phyloP scores from a whole-genome alignment of 2,888 invertebrate species.

The Eristalinus aeneus region DNA sequence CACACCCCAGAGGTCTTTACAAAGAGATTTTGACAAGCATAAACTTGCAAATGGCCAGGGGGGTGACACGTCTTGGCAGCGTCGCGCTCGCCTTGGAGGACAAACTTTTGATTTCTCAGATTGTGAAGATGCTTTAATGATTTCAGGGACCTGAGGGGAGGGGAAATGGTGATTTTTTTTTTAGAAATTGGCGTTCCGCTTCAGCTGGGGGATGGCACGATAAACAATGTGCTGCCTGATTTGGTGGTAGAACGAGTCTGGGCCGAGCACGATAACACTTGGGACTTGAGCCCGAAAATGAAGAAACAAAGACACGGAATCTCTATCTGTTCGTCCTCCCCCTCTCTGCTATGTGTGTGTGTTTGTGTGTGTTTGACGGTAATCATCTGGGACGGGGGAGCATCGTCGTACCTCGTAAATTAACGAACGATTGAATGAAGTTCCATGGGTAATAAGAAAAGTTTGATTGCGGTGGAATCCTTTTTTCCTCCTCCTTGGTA shows the following conservation, averaged over 20 bases:
- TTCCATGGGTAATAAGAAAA: slow-evolving; percentile 71
- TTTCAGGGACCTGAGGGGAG: neutral
- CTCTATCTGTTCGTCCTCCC: neutral
- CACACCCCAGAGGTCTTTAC: slow-evolving; percentile 32
- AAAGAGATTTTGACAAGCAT: slow-evolving; percentile 65
- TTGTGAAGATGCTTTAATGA: slow-evolving; percentile 69
- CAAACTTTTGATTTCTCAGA: slow-evolving; percentile 71
- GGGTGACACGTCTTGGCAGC: slow-evolving; percentile 34
- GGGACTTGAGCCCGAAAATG: slow-evolving; percentile 57
- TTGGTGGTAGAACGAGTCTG: slow-evolving; percentile 35
- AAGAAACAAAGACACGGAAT: slow-evolving; percentile 58
- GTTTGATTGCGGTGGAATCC: slow-evolving; percentile 70
- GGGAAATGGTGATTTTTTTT: neutral
- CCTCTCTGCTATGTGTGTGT: neutral
- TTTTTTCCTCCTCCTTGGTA: slow-evolving; percentile 17
- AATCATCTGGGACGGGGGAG: slow-evolving; percentile 67
- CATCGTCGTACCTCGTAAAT: slow-evolving; percentile 67
- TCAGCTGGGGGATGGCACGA: slow-evolving; percentile 45
- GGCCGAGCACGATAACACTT: slow-evolving; percentile 58
- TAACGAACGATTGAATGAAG: slow-evolving; percentile 71
- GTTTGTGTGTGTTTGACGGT: slow-evolving; percentile 27
- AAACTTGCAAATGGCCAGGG: slow-evolving; percentile 62
- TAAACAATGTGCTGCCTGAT: slow-evolving; percentile 69
- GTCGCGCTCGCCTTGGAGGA: slow-evolving; percentile 36
- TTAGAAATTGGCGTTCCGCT: neutral